These are phyloP conservation scores for Polydrusus pterygomalis DNA, from an alignment of 2,888 invertebrate genomes.

Conservation along the genomic window DNA sequence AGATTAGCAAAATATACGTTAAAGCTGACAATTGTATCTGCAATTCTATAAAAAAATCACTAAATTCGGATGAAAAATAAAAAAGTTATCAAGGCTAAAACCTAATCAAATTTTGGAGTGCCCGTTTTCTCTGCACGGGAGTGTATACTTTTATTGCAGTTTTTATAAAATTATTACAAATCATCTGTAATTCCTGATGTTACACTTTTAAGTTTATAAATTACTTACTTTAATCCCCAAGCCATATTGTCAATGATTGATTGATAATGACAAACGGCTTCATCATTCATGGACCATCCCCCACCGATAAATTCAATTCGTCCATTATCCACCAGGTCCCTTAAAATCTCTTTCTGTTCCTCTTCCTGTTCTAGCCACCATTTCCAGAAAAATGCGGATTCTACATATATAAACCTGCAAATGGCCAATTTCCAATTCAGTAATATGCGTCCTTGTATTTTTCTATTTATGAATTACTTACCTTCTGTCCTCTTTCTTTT, in stretches of 20 bases:
- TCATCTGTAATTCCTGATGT: too few relatives aligned
- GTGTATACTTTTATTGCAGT: too few relatives aligned
- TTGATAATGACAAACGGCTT: constrained; percentile 81
- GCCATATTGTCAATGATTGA: constrained; percentile 83
- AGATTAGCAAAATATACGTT: too few relatives aligned
- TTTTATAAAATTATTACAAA: too few relatives aligned
- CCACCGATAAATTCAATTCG: constrained; percentile 78
- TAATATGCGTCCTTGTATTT: too few relatives aligned
- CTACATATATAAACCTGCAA: constrained; percentile 85
- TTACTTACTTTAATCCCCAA: constrained; percentile 77
- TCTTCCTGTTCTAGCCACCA: constrained; percentile 85
- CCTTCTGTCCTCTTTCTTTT: constrained; percentile 80
- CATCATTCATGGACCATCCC: constrained; percentile 78
- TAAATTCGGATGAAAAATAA: too few relatives aligned
- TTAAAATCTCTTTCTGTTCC: constrained; percentile 74
- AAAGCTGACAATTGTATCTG: too few relatives aligned
- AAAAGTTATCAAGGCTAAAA: too few relatives aligned
- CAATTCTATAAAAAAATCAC: too few relatives aligned
- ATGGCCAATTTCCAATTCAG: too few relatives aligned
- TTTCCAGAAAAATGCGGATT: constrained; percentile 86
- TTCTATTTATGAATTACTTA: constrained; percentile 65
- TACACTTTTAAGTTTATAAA: not conserved
- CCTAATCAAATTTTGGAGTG: too few relatives aligned
- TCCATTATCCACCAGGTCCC: constrained; percentile 76
- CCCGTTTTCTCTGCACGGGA: too few relatives aligned